phyloP scores from a whole-genome alignment of 2,113 vertebrate genomes.

The Todiramphus saurophagus region DNA sequence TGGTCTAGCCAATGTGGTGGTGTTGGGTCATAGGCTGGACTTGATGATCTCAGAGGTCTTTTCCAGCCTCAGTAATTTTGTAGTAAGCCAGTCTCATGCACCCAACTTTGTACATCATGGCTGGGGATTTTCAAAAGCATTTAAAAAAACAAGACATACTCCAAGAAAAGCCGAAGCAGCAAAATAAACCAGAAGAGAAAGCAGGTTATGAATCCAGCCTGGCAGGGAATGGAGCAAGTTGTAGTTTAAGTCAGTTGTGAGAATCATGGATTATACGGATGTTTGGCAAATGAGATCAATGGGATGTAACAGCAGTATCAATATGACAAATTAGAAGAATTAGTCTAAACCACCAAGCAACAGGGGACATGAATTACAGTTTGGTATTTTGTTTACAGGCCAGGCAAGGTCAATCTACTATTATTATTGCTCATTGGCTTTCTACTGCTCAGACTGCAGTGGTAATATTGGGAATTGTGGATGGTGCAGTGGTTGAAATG shows the following conservation, averaged over 20 bases:
- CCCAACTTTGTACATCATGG: neutral
- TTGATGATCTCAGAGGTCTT: no score
- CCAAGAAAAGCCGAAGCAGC: neutral
- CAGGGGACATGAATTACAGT: slow-evolving; percentile 26
- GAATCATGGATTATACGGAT: neutral
- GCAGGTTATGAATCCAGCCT: neutral
- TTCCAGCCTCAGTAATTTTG: no score
- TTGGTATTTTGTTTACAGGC: slow-evolving; percentile 28
- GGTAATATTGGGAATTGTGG: neutral
- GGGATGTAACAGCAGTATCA: slow-evolving; percentile 27
- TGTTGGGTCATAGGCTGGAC: no score
- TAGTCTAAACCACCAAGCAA: slow-evolving; percentile 8
- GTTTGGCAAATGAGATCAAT: slow-evolving; percentile 23
- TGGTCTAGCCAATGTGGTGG: no score
- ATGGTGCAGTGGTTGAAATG: neutral
- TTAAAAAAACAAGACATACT: neutral
- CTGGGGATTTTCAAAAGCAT: neutral
- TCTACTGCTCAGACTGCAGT: neutral
- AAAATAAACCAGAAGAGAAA: neutral
- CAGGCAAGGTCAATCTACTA: neutral
- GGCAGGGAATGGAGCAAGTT: neutral
- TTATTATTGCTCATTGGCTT: neutral
- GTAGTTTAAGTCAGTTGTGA: neutral
- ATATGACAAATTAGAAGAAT: slow-evolving; percentile 47
- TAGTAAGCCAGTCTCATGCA: neutral